Evolutionary conservation across 2,888 invertebrate species (phyloP).

Genomic region (Norana najaformis): DNA sequence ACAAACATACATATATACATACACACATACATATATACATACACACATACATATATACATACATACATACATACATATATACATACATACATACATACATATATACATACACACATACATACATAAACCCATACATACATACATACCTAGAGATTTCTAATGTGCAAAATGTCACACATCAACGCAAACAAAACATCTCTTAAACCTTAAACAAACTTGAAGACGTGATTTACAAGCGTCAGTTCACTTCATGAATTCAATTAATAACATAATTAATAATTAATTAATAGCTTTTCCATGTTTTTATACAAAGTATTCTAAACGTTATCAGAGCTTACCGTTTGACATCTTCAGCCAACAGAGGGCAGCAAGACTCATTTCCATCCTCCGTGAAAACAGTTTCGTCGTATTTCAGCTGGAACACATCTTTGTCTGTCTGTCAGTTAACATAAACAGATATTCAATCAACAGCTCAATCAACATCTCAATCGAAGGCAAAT

Average conservation of each 20-base stretch:
- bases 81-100: no score
- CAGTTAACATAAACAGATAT: not conserved
- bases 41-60: not conserved
- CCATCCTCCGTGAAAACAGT: not conserved
- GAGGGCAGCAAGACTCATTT: not conserved
- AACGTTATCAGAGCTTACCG: not conserved
- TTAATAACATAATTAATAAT: not conserved
- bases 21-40: not conserved
- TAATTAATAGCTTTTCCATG: not conserved
- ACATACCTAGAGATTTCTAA: no score
- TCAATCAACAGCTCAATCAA: no score
- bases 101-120: no score
- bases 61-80: no score
- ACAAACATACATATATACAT: not conserved
- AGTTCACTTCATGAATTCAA: not conserved
- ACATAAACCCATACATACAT: no score
- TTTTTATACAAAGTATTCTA: not conserved
- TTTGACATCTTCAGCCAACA: slow-evolving; percentile 9
- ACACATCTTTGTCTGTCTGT: not conserved
- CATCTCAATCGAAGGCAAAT: not conserved
- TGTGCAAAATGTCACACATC: not conserved
- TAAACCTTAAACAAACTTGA: not conserved
- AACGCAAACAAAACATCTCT: not conserved
- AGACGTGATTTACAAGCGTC: not conserved
- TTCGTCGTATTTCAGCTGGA: not conserved